phyloP scores from a whole-genome alignment of 1,140 invertebrate genomes.

The Ridgeia piscesae region DNA sequence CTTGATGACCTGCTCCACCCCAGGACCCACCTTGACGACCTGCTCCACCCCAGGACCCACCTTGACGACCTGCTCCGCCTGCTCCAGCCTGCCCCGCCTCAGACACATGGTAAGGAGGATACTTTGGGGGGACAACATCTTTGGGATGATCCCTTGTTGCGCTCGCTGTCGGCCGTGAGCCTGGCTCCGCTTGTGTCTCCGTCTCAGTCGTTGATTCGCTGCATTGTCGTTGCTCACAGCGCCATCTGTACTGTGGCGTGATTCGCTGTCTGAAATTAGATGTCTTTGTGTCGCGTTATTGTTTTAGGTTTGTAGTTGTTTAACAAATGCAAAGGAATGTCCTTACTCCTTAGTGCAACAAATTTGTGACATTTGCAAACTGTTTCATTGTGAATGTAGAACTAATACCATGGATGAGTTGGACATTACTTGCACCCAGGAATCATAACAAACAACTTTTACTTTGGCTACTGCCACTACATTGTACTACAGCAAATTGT shows the following conservation, averaged over 20 bases:
- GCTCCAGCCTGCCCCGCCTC: slow-evolving; percentile 40
- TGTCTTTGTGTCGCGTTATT: background rate
- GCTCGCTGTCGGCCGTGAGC: slow-evolving; percentile 19
- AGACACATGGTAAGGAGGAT: slow-evolving; percentile 47
- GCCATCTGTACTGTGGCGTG: background rate
- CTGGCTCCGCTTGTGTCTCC: background rate
- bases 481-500: too few relatives aligned
- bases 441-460: too few relatives aligned
- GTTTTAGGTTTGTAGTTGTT: too few relatives aligned
- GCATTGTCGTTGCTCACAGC: background rate
- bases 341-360: background rate
- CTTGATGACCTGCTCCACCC: too few relatives aligned
- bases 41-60: slow-evolving; percentile 31
- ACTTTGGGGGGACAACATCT: slow-evolving; percentile 48
- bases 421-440: background rate
- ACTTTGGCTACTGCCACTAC: too few relatives aligned
- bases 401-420: background rate
- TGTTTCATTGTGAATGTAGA: background rate
- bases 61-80: slow-evolving; percentile 52
- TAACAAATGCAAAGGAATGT: too few relatives aligned
- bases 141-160: slow-evolving; percentile 31
- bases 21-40: too few relatives aligned
- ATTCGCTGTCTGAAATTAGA: background rate
- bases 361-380: background rate
- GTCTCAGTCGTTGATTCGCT: background rate